Evolutionary conservation across 2,797 vertebrate genomes (phyloP).

Genomic region (Parambassis ranga): DNA sequence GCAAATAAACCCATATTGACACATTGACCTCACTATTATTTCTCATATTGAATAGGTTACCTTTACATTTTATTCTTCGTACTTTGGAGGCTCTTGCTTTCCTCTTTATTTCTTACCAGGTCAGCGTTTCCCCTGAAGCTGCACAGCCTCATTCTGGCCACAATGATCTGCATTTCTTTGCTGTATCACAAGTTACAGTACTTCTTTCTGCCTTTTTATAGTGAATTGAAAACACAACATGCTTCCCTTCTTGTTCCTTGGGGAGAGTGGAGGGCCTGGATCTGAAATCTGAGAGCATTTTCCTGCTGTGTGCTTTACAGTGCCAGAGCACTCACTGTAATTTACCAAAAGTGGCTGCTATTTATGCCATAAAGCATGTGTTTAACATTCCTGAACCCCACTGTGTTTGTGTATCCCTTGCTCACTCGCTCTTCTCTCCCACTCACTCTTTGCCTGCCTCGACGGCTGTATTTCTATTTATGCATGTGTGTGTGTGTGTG

Average conservation of each 20-base stretch:
- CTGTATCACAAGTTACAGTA: constrained; percentile 55
- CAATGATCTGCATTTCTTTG: constrained; percentile 24
- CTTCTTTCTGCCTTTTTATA: constrained; percentile 66
- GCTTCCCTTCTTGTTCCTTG: constrained; percentile 63
- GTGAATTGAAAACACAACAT: constrained; percentile 75
- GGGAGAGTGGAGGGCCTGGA: constrained; percentile 74
- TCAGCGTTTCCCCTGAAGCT: neutral
- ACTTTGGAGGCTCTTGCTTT: neutral
- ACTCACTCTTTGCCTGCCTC: constrained; percentile 66
- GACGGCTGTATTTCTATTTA: constrained; percentile 73
- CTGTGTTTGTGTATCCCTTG: constrained; percentile 80
- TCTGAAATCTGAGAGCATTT: constrained; percentile 81
- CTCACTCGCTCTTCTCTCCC: constrained; percentile 60
- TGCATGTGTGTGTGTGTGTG: constrained; percentile 53
- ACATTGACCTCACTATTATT: neutral
- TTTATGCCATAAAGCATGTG: constrained; percentile 85
- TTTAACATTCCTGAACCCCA: constrained; percentile 85
- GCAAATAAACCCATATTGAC: neutral
- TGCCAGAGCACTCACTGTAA: constrained; percentile 85
- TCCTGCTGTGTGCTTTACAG: constrained; percentile 77
- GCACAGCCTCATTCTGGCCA: neutral
- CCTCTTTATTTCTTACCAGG: neutral
- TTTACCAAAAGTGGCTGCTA: constrained; percentile 87
- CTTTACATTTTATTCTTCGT: neutral
- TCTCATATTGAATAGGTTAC: neutral